Conservation (phyloP, 2,113 vertebrate species). For the Salvator merianae region DNA sequence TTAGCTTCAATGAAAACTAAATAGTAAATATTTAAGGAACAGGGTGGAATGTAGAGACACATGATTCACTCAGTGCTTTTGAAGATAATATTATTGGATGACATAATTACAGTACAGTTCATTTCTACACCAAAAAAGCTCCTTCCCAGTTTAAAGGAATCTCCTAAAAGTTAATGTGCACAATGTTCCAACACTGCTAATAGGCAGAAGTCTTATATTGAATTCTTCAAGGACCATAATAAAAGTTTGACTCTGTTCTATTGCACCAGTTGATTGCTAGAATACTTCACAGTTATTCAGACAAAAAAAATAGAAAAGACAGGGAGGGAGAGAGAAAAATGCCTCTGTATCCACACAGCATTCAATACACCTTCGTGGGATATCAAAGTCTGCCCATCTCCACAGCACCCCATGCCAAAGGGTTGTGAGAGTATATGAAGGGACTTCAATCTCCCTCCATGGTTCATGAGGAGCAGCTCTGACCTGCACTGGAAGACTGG, state of each 20-base stretch:
- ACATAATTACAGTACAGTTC: constrained; percentile 15
- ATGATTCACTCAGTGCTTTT: constrained; percentile 7
- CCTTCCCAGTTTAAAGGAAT: background rate
- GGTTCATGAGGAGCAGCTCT: no score
- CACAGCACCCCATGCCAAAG: no score
- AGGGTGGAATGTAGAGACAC: constrained; percentile 10
- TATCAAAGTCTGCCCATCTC: no score
- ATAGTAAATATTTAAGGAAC: constrained; percentile 21
- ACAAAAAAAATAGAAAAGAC: background rate
- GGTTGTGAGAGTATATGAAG: no score
- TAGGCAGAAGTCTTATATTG: background rate
- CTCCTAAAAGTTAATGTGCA: background rate
- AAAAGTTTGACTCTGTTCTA: no score
- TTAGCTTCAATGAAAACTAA: constrained; percentile 13
- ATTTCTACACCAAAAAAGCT: background rate
- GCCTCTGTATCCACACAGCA: no score
- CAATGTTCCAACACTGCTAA: background rate
- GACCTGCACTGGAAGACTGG: no score
- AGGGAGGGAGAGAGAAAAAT: no score
- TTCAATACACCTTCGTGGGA: no score
- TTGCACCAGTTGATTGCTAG: background rate
- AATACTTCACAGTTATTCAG: background rate
- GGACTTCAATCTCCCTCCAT: no score
- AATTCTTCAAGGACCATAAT: no score
- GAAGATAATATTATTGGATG: constrained; percentile 16